A percentile compares a stretch with the other conserved stretches of the same genome.
Conservation (phyloP, 1,140 invertebrate species). For the Bombus superbus region DNA sequence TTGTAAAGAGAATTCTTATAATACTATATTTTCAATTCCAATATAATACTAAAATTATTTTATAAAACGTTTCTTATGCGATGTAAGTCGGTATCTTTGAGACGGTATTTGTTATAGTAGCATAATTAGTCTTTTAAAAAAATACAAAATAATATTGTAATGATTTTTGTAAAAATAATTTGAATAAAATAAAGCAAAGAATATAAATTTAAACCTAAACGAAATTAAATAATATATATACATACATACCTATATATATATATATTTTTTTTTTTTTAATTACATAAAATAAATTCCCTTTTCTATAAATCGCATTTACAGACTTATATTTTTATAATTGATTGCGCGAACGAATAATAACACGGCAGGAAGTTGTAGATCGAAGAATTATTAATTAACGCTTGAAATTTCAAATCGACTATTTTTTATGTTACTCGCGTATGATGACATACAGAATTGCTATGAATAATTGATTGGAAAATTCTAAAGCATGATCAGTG, state of each 20-base stretch:
- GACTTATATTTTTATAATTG: too few species aligned
- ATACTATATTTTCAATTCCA: too few species aligned
- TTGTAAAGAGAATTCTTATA: background rate
- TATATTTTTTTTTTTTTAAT: background rate
- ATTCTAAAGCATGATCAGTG: too few species aligned
- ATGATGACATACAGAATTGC: too few species aligned
- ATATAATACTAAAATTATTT: background rate
- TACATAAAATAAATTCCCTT: too few species aligned
- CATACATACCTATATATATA: background rate
- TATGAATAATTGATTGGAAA: too few species aligned
- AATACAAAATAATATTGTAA: background rate
- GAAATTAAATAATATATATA: background rate
- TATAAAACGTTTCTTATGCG: background rate
- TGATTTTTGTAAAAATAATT: background rate
- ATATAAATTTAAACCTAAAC: background rate
- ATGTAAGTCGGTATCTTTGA: background rate
- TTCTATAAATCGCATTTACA: too few species aligned
- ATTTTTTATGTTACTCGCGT: too few species aligned
- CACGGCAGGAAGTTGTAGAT: background rate
- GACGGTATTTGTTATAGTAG: background rate
- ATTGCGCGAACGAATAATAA: too few species aligned
- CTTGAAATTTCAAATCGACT: background rate
- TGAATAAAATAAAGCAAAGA: background rate
- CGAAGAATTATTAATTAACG: constrained; percentile 16
- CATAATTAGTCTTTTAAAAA: background rate